phyloP scores from a whole-genome alignment of 2,797 vertebrate genomes.

The Cyclura pinguis region DNA sequence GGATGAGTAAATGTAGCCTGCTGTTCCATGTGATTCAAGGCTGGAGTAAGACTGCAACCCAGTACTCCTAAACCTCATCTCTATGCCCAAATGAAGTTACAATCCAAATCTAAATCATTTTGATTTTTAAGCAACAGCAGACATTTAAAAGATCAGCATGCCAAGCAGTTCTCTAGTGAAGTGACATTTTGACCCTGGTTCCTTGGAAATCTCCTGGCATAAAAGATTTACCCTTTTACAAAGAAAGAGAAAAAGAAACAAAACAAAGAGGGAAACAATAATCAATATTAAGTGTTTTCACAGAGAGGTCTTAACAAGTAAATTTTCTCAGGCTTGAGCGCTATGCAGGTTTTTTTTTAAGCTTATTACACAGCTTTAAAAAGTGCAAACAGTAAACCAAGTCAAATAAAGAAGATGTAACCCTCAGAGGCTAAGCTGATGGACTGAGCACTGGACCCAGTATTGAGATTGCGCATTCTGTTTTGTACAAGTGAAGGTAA shows the following conservation, averaged over 20 bases:
- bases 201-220: neutral
- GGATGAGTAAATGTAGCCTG: neutral
- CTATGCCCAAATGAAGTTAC: neutral
- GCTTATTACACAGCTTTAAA: slow-evolving; percentile 49
- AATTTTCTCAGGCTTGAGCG: slow-evolving; percentile 51
- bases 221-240: slow-evolving; percentile 20
- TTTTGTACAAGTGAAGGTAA: slow-evolving; percentile 57
- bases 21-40: neutral
- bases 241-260: neutral
- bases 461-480: slow-evolving; percentile 50
- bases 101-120: neutral
- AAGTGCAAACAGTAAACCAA: slow-evolving; percentile 58
- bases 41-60: neutral
- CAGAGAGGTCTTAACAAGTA: slow-evolving; percentile 43
- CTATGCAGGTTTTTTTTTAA: slow-evolving; percentile 42
- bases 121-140: neutral
- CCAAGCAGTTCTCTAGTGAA: neutral
- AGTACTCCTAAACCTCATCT: neutral
- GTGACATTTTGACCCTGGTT: neutral
- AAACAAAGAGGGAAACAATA: slow-evolving; percentile 28
- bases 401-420: slow-evolving; percentile 60
- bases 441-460: slow-evolving; percentile 44
- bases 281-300: slow-evolving; percentile 47
- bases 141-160: neutral
- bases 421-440: slow-evolving; percentile 58